Evolutionary conservation across 2,888 invertebrate genomes (phyloP), one percentile per base, ranked within the genome.

Genomic region (Oscheius sp.): DNA sequence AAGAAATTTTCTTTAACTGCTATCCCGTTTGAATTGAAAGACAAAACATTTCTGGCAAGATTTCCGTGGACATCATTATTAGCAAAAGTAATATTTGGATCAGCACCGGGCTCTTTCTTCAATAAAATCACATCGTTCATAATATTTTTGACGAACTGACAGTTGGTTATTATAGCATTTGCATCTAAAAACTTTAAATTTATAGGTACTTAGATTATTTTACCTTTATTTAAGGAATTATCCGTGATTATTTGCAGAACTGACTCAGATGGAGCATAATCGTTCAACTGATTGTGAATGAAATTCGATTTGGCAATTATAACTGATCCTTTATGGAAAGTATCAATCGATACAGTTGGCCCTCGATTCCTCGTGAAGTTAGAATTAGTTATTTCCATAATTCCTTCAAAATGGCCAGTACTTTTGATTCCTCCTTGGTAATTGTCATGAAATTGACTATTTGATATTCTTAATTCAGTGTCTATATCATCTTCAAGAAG

Each of bases 361-460:
- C 76, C 76, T n/a, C 65, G 39, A 20, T 73, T 76, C 33, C 76
- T 46, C 12, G 53, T 61, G 20, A 76, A 76, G 12, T 65, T 67
- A n/a, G 61, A n/a, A 4, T 27, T n/a, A 3, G 20, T 45, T 3
- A 61, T 6, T 42, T 61, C 29, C 27, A 61, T 61, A 1, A 45
- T 42, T 3, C 61, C 45, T 42, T 61, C 61, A 15, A 42, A 61
- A 10, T 45, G 61, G 3, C 61, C 61, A 45, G 27, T n/a, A 3
- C 27, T 20, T 20, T 34, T 34, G 25, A 76, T 42, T 0, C 65
- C 72, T 6, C 70, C 64, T 46, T 73, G 65, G 29, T 69, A 67
- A 25, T 63, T 45, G 45, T 73, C 71, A 27, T 70, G 71, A 58
- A 73, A 39, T 0, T 37, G 31, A 31, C 71, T 71, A 8, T 33